Evolutionary conservation across 92 coral and sea anemone species (phyloP).

Genomic region (Siderastrea radians): DNA sequence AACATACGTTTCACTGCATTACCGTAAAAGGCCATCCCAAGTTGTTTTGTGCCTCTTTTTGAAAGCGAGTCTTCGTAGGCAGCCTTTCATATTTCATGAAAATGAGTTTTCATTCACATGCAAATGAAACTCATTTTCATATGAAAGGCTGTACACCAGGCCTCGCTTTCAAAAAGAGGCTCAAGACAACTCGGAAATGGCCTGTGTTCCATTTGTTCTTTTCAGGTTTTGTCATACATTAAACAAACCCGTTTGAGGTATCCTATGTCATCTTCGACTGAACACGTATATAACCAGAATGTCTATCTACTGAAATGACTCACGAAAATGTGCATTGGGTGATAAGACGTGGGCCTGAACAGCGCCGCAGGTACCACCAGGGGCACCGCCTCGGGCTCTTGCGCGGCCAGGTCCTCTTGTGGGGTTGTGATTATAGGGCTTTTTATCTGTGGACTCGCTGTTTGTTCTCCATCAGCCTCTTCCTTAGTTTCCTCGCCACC

Average conservation of each 20-base stretch:
- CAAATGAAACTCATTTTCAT: no score
- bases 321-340: slow-evolving; percentile 96
- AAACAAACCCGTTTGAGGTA: no score
- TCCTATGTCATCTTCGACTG: no score
- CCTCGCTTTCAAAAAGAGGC: neutral
- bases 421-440: slow-evolving; percentile 69
- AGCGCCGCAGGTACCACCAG: slow-evolving; percentile 93
- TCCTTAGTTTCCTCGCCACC: slow-evolving; percentile 69
- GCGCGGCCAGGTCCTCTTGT: slow-evolving; percentile 55
- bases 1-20: no score
- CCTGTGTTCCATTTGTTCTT: neutral
- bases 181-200: slow-evolving; percentile 2
- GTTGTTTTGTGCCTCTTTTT: no score
- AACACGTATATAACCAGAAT: neutral
- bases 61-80: no score
- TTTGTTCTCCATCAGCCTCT: slow-evolving; percentile 58
- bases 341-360: slow-evolving; percentile 86
- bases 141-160: no score
- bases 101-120: no score
- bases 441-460: slow-evolving; percentile 45
- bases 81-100: no score
- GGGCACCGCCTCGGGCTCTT: slow-evolving; percentile 90
- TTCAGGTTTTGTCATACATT: no score
- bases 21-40: no score
- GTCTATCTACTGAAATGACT: slow-evolving; percentile 17